phyloP scores from a whole-genome alignment of 2,113 vertebrate genomes.

The Donacobius atricapilla region DNA sequence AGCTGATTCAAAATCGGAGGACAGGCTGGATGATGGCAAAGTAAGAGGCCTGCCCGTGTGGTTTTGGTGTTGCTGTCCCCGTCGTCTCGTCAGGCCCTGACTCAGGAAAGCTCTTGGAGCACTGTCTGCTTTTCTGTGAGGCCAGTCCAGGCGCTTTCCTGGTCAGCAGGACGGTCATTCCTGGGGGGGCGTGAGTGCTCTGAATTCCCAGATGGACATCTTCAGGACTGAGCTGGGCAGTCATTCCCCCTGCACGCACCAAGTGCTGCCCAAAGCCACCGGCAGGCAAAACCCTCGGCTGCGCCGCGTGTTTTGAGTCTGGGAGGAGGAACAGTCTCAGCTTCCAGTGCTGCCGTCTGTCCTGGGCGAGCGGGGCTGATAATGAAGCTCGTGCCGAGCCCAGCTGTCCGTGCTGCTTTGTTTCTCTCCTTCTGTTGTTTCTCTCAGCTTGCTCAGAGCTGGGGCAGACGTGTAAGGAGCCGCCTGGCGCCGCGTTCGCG shows the following conservation, averaged over 20 bases:
- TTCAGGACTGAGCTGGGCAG: background rate
- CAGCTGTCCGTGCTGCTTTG: conserved; percentile 42
- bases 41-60: conserved; percentile 40
- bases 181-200: background rate
- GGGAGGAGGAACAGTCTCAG: background rate
- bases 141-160: background rate
- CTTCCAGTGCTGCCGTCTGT: background rate
- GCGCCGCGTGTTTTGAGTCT: background rate
- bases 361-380: background rate
- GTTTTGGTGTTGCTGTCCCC: background rate
- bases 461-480: background rate
- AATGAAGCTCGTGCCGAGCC: background rate
- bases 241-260: fast-evolving
- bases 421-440: conserved; percentile 26
- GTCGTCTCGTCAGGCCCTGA: background rate
- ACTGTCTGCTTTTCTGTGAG: fast-evolving
- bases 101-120: background rate
- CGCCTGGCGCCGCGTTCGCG: background rate
- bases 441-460: background rate
- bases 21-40: background rate
- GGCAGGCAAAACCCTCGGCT: background rate
- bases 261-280: background rate
- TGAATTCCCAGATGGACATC: background rate
- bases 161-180: background rate
- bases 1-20: background rate